phyloP scores from a whole-genome alignment of 2,113 vertebrate genomes.

The Strix aluco region DNA sequence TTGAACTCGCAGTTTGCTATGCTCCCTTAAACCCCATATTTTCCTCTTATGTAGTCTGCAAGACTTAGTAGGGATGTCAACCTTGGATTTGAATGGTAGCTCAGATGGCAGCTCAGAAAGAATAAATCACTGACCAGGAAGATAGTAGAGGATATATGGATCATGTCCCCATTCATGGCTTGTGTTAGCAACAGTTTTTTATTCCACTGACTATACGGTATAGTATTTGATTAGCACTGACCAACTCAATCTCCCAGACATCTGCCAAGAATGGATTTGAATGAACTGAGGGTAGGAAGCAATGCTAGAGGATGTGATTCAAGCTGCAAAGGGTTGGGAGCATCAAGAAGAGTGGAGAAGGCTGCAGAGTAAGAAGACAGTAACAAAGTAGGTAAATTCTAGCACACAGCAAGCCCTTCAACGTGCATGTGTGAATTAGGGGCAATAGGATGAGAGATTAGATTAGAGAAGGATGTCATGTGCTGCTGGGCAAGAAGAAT shows the following conservation, averaged over 20 bases:
- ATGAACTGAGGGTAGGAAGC: neutral
- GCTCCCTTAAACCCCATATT: neutral
- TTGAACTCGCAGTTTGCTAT: neutral
- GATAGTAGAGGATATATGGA: neutral
- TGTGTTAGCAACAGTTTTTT: neutral
- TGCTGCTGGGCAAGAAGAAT: neutral
- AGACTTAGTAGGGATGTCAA: neutral
- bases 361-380: neutral
- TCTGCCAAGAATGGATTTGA: neutral
- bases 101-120: neutral
- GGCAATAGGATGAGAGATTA: neutral
- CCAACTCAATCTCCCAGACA: neutral
- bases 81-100: neutral
- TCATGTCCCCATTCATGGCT: neutral
- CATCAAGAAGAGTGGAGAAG: neutral
- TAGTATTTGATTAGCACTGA: neutral
- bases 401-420: neutral
- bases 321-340: neutral
- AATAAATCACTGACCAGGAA: neutral
- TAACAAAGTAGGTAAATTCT: neutral
- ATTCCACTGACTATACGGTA: neutral
- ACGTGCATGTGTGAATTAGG: neutral
- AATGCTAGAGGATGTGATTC: neutral
- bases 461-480: neutral
- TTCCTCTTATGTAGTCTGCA: rapidly evolving